A percentile compares a stretch with the other conserved stretches of the same genome.
These are phyloP conservation scores for Ophthalmolycus amberensis DNA, from an alignment of 2,113 vertebrate species.

Conservation along the genomic window DNA sequence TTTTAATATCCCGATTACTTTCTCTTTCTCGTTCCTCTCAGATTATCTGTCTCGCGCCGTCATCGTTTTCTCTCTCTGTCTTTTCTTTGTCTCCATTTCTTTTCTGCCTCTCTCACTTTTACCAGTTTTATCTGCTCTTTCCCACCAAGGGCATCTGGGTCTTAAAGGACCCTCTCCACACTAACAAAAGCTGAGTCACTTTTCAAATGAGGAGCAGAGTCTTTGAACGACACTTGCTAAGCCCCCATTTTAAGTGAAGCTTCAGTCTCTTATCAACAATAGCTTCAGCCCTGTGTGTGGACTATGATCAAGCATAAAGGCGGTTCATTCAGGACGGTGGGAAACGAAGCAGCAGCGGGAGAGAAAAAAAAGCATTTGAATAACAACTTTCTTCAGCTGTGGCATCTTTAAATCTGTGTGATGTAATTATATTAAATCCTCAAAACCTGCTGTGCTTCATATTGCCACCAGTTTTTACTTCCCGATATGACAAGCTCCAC, in stretches of 20 bases:
- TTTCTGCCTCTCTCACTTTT: constrained; percentile 29
- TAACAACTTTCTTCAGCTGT: constrained; percentile 51
- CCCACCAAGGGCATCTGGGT: constrained; percentile 65
- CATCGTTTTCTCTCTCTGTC: background rate
- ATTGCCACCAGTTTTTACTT: constrained; percentile 46
- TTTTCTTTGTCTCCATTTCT: background rate
- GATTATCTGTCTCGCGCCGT: constrained; percentile 42
- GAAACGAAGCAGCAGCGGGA: constrained; percentile 59
- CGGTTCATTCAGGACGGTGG: constrained; percentile 61
- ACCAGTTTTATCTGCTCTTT: constrained; percentile 60
- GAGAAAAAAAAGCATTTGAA: constrained; percentile 38
- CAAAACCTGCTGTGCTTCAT: constrained; percentile 53
- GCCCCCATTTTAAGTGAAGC: constrained; percentile 73
- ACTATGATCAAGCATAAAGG: constrained; percentile 60
- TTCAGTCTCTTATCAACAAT: constrained; percentile 74
- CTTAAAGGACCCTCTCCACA: constrained; percentile 59
- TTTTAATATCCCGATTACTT: constrained; percentile 64
- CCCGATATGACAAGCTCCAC: constrained; percentile 31
- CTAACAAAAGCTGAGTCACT: constrained; percentile 76
- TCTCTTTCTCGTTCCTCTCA: constrained; percentile 54
- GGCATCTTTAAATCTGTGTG: constrained; percentile 61
- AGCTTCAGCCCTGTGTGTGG: constrained; percentile 49
- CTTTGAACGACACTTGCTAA: constrained; percentile 74
- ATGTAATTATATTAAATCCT: constrained; percentile 62
- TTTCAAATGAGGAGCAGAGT: constrained; percentile 72